These are phyloP conservation scores for Lysiphlebus fabarum DNA, from an alignment of 1,140 invertebrate genomes.

Conservation along the genomic window DNA sequence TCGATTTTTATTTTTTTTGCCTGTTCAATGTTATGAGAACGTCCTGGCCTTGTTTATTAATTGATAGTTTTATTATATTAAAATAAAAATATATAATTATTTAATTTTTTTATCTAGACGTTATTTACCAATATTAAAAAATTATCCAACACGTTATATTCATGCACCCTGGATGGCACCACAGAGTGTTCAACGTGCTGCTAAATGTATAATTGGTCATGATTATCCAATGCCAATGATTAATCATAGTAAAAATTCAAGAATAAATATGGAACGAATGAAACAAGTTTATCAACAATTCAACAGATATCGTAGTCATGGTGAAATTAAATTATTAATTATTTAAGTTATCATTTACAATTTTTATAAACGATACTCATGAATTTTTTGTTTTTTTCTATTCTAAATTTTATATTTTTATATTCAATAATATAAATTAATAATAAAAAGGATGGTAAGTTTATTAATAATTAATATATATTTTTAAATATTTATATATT, in stretches of 20 bases:
- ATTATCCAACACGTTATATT: constrained; percentile 81
- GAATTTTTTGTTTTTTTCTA: too few species aligned
- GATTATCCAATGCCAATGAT: constrained; percentile 87
- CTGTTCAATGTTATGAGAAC: too few species aligned
- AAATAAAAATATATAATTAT: not conserved
- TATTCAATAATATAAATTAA: too few species aligned
- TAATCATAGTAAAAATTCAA: constrained; percentile 72
- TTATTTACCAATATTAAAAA: constrained; percentile 78
- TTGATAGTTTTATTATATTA: too few species aligned
- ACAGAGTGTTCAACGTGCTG: constrained; percentile 69
- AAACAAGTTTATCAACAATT: constrained; percentile 83
- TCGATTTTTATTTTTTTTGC: too few species aligned
- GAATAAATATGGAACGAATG: constrained; percentile 81
- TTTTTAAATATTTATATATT: too few species aligned
- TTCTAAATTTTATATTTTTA: constrained; percentile 1
- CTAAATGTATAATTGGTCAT: constrained; percentile 78
- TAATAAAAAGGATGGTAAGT: too few species aligned
- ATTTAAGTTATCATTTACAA: too few species aligned
- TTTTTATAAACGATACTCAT: too few species aligned
- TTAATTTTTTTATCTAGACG: constrained; percentile 55
- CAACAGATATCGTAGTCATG: constrained; percentile 59
- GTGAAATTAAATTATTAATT: constrained; percentile 30
- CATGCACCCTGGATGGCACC: constrained; percentile 89
- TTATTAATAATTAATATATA: too few species aligned
- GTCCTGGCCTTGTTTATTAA: too few species aligned